Evolutionary conservation across 2,797 vertebrate species (phyloP).

Genomic region (Babyrousa celebensis): DNA sequence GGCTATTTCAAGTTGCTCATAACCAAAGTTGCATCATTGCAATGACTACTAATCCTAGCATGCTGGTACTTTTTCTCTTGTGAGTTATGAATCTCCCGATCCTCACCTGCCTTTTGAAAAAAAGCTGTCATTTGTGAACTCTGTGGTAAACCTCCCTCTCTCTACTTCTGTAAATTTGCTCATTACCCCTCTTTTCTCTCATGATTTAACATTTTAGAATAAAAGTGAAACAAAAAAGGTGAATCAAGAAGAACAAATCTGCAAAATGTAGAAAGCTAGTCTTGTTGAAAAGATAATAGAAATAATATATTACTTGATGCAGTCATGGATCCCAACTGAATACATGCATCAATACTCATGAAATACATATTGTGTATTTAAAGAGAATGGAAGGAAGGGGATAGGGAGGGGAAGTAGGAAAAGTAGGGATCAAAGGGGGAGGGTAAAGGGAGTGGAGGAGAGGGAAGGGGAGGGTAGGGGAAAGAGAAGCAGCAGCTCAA

Average conservation of each 20-base stretch:
- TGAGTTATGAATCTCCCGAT: conserved; percentile 43
- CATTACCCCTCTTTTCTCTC: background rate
- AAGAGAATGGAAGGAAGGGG: background rate
- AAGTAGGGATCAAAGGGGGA: too few relatives aligned
- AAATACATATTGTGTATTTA: background rate
- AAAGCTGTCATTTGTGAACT: background rate
- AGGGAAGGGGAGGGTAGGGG: fast-evolving
- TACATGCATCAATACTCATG: background rate
- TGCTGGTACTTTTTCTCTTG: background rate
- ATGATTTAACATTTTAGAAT: conserved; percentile 44
- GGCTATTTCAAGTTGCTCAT: background rate
- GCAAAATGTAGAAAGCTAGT: background rate
- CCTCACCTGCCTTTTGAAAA: background rate
- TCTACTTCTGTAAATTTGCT: background rate
- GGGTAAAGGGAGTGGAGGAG: too few relatives aligned
- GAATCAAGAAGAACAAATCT: conserved; percentile 30
- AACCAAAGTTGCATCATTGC: background rate
- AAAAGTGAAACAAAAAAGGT: conserved; percentile 11
- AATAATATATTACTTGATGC: conserved; percentile 23
- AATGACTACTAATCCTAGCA: background rate
- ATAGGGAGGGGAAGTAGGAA: background rate
- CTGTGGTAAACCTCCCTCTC: background rate
- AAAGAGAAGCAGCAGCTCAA: background rate
- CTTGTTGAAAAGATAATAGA: conserved; percentile 9
- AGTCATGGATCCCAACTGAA: conserved; percentile 15